Percentiles rank a stretch among this genome's conserved stretches.
Conservation (phyloP, 2,797 vertebrate genomes). For the Poecile montanus region DNA sequence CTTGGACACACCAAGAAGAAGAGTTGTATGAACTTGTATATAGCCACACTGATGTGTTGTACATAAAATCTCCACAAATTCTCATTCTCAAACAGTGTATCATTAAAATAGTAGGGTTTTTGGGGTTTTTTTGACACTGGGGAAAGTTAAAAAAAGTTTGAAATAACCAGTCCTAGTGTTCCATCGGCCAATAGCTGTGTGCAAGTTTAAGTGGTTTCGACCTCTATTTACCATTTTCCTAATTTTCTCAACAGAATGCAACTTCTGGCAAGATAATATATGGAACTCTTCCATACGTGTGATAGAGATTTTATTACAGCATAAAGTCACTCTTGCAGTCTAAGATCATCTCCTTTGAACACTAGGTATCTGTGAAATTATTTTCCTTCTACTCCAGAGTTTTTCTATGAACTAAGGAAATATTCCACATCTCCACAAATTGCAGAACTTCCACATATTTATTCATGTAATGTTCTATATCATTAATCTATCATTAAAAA, state of each 20-base stretch:
- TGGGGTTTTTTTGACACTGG: neutral
- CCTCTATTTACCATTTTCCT: neutral
- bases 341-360: neutral
- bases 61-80: neutral
- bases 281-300: neutral
- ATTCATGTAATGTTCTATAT: neutral
- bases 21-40: neutral
- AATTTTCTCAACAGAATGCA: neutral
- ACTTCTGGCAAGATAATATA: neutral
- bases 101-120: fast-evolving
- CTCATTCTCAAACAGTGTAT: neutral
- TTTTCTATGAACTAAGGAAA: neutral
- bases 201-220: neutral
- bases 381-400: neutral
- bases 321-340: neutral
- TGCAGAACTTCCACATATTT: neutral
- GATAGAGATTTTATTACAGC: neutral
- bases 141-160: neutral
- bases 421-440: neutral
- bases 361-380: neutral
- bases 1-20: neutral
- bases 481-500: neutral
- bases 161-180: neutral
- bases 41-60: too few species aligned
- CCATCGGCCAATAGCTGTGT: neutral